phyloP scores from a whole-genome alignment of 2,797 vertebrate genomes.

The Nannoperca australis region DNA sequence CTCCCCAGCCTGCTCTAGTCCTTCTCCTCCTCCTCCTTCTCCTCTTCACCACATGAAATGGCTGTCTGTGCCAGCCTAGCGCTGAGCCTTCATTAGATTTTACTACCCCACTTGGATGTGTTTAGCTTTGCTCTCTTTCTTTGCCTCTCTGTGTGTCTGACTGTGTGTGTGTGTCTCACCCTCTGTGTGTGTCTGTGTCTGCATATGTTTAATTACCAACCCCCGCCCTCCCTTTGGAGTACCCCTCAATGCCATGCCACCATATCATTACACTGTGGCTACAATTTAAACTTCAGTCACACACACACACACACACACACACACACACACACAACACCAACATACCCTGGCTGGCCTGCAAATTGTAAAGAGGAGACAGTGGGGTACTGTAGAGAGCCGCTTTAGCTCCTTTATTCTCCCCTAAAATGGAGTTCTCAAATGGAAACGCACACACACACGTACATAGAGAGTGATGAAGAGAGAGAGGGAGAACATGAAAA shows the following conservation, averaged over 20 bases:
- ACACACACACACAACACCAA: slow-evolving; percentile 38
- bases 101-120: slow-evolving; percentile 85
- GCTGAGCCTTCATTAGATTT: slow-evolving; percentile 87
- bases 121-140: slow-evolving; percentile 82
- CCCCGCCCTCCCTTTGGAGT: slow-evolving; percentile 71
- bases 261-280: slow-evolving; percentile 84
- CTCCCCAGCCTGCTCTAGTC: slow-evolving; percentile 68
- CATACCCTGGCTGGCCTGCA: slow-evolving; percentile 52
- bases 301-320: slow-evolving; percentile 42
- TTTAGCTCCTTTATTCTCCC: slow-evolving; percentile 56
- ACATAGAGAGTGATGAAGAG: slow-evolving; percentile 23
- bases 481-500: slow-evolving; percentile 28
- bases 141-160: slow-evolving; percentile 61
- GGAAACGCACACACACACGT: slow-evolving; percentile 42
- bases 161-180: slow-evolving; percentile 47
- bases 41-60: slow-evolving; percentile 86
- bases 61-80: slow-evolving; percentile 82
- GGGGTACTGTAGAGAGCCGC: slow-evolving; percentile 58
- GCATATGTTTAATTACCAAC: slow-evolving; percentile 83
- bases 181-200: slow-evolving; percentile 75
- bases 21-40: slow-evolving; percentile 59
- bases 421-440: slow-evolving; percentile 47
- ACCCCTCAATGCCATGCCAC: slow-evolving; percentile 80
- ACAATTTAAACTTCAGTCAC: slow-evolving; percentile 77
- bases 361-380: slow-evolving; percentile 69